phyloP scores from a whole-genome alignment of 35 echinoderm and acorn worm genomes.

The Ophioderma brevispina region DNA sequence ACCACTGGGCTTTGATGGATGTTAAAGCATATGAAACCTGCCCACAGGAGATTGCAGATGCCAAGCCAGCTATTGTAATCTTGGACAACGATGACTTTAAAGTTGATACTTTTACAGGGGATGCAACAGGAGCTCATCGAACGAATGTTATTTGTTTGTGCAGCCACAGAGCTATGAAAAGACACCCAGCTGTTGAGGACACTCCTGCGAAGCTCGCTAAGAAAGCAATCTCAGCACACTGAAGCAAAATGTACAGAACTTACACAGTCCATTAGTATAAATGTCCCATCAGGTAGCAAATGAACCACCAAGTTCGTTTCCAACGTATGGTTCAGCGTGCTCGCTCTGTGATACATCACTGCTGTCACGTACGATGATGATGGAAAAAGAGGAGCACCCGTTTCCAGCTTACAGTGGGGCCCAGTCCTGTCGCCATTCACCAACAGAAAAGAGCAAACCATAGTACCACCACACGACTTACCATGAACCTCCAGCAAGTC shows the following conservation, averaged over 20 bases:
- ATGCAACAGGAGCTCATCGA: slow-evolving; percentile 54
- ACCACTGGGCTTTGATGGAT: slow-evolving; percentile 27
- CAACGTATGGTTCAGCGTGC: not conserved
- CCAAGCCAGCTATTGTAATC: slow-evolving; percentile 33
- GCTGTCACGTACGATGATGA: too few species aligned
- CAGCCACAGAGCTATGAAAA: slow-evolving; percentile 18
- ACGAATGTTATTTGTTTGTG: slow-evolving; percentile 28
- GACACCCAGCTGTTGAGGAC: not conserved
- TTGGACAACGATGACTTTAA: slow-evolving; percentile 46
- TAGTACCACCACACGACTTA: too few species aligned
- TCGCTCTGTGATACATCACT: not conserved
- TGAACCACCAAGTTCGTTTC: not conserved
- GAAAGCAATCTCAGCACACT: not conserved
- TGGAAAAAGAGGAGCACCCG: not conserved
- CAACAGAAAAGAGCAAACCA: too few species aligned
- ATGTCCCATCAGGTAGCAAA: slow-evolving; percentile 10
- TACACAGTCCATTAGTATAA: too few species aligned
- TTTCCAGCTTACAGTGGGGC: too few species aligned
- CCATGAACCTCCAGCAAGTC: too few species aligned
- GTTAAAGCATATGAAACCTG: slow-evolving; percentile 30
- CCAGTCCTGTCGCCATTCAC: too few species aligned
- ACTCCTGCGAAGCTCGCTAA: not conserved
- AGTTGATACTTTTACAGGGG: slow-evolving; percentile 34
- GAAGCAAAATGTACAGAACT: not conserved
- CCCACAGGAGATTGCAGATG: not conserved